These are phyloP conservation scores for Heliconius ethilla DNA, from an alignment of 2,888 invertebrate genomes.

Conservation along the genomic window DNA sequence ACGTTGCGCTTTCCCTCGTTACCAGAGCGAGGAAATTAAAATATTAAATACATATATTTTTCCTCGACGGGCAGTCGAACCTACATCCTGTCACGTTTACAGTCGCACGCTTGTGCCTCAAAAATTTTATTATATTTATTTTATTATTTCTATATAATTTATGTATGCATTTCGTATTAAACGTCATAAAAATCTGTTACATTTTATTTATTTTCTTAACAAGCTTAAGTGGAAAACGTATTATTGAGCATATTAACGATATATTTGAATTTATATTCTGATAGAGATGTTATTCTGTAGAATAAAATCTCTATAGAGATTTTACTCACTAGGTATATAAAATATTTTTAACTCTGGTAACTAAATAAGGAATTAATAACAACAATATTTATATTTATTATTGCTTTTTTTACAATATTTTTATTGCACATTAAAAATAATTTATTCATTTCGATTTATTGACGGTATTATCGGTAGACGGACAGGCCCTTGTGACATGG, in stretches of 20 bases:
- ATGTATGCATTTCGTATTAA: neutral
- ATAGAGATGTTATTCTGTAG: neutral
- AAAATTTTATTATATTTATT: too few species aligned
- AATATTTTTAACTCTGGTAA: neutral
- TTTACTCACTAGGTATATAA: neutral
- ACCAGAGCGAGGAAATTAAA: too few species aligned
- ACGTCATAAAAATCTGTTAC: neutral
- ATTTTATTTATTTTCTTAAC: slow-evolving; percentile 2
- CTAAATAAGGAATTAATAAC: neutral
- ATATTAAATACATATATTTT: too few species aligned
- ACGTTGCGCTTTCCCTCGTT: too few species aligned
- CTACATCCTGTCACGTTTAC: too few species aligned
- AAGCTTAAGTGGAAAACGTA: neutral
- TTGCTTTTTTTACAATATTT: neutral
- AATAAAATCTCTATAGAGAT: neutral
- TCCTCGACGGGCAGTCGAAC: too few species aligned
- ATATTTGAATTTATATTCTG: too few species aligned
- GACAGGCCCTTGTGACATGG: neutral
- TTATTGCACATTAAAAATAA: neutral
- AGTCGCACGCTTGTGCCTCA: too few species aligned
- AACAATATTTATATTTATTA: neutral
- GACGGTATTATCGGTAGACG: neutral
- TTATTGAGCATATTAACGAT: neutral
- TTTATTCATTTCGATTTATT: neutral
- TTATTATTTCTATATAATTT: neutral